phyloP scores from a whole-genome alignment of 2,888 invertebrate genomes.

The Pterobdella sp. region DNA sequence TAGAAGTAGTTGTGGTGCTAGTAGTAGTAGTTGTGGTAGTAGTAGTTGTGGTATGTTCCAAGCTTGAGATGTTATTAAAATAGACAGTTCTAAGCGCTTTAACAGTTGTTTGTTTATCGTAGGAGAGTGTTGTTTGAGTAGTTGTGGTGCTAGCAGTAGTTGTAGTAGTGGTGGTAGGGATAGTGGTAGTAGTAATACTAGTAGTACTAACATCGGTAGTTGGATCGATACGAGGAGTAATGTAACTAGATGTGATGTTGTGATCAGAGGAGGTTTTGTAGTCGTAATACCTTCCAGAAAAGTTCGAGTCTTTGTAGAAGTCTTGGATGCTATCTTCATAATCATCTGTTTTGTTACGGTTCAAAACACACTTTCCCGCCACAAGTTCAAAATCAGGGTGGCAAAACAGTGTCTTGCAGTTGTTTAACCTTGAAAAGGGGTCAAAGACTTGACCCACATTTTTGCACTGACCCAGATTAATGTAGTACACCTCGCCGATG shows the following conservation, averaged over 20 bases:
- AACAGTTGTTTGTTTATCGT: not conserved
- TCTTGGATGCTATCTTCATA: not conserved
- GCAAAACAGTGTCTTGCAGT: constrained; percentile 21
- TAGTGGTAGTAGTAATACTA: not conserved
- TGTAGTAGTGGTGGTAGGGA: not conserved
- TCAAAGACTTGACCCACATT: constrained; percentile 20
- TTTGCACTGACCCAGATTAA: constrained; percentile 21
- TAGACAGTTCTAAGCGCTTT: constrained; percentile 9
- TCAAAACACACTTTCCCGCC: constrained; percentile 19
- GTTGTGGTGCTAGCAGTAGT: not conserved
- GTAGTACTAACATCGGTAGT: not conserved
- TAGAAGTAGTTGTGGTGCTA: not conserved
- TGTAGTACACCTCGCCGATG: not conserved
- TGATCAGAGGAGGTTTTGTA: not conserved
- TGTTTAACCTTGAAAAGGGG: constrained; percentile 17
- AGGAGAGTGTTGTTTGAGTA: not conserved
- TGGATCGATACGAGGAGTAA: not conserved
- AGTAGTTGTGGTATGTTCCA: not conserved
- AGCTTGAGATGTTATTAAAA: not conserved
- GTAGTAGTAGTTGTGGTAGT: constrained; percentile 11
- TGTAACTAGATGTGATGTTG: not conserved
- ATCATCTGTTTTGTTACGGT: not conserved
- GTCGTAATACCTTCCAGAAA: not conserved
- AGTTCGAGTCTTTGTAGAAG: constrained; percentile 6
- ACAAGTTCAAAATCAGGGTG: constrained; percentile 4